phyloP scores from a whole-genome alignment of 2,888 invertebrate species.

The Mythimna impura region DNA sequence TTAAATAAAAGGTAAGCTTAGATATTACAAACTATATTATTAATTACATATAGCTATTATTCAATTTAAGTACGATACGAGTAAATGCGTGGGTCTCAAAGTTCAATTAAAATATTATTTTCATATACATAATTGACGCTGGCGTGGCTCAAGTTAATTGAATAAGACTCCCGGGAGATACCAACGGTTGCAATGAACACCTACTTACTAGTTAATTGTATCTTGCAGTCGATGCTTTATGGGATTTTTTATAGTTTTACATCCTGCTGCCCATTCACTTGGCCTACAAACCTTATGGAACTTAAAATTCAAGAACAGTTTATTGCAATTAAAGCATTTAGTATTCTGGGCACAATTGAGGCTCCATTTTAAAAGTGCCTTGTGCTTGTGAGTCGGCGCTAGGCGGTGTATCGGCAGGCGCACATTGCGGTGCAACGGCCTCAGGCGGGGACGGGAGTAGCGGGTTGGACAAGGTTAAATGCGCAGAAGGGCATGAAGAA shows the following conservation, averaged over 20 bases:
- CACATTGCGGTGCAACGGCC: not conserved
- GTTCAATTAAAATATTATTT: too few species aligned
- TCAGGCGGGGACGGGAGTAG: not conserved
- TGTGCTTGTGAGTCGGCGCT: not conserved
- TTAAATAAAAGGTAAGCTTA: not conserved
- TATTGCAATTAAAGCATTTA: conserved; percentile 31
- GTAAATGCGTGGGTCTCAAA: too few species aligned
- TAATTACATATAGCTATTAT: not conserved
- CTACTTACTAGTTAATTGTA: not conserved
- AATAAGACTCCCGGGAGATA: not conserved
- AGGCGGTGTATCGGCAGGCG: not conserved
- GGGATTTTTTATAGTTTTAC: not conserved
- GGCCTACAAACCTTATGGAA: not conserved
- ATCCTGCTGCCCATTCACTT: not conserved
- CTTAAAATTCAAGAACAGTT: conserved; percentile 21
- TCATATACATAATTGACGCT: too few species aligned
- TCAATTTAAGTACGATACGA: not conserved
- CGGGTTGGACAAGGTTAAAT: not conserved
- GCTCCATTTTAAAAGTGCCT: conserved; percentile 21
- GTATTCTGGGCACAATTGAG: conserved; percentile 19
- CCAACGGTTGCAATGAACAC: not conserved
- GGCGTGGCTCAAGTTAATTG: not conserved
- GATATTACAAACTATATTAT: not conserved
- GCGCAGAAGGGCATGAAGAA: not conserved
- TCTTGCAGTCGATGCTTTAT: too few species aligned